A percentile compares a stretch with the other conserved stretches of the same genome.
Conservation (phyloP, 2,888 invertebrate species). For the Lapara coniferarum region DNA sequence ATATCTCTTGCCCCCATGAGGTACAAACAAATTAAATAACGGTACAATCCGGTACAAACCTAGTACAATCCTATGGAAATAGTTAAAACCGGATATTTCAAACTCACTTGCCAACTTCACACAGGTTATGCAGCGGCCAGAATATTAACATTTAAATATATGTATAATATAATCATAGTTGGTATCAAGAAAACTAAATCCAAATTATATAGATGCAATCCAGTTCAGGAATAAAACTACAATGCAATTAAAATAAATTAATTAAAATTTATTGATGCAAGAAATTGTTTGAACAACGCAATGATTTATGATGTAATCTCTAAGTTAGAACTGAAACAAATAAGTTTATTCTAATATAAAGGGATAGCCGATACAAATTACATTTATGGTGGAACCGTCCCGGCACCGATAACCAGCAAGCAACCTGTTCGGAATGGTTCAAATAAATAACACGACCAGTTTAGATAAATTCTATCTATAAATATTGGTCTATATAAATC, state of each 20-base stretch:
- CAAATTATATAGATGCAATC: slow-evolving; percentile 13
- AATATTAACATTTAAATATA: no score
- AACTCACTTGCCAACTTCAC: no score
- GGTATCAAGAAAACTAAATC: background rate
- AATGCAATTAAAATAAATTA: slow-evolving; percentile 40
- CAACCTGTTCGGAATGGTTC: slow-evolving; percentile 75
- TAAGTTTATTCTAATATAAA: slow-evolving; percentile 72
- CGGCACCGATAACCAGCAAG: slow-evolving; percentile 67
- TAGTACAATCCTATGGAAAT: no score
- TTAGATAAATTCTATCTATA: slow-evolving; percentile 78
- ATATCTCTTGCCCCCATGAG: no score
- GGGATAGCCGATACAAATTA: slow-evolving; percentile 74
- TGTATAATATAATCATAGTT: no score
- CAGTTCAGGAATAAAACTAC: slow-evolving; percentile 17
- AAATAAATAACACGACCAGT: slow-evolving; percentile 76
- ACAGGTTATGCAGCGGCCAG: no score
- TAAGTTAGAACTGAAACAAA: slow-evolving; percentile 63
- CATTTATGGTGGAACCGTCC: slow-evolving; percentile 72
- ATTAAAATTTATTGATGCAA: slow-evolving; percentile 54
- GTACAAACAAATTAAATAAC: no score
- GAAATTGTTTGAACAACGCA: slow-evolving; percentile 55
- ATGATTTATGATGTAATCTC: slow-evolving; percentile 62
- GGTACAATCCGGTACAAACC: no score
- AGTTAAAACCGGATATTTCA: no score
- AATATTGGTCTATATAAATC: slow-evolving; percentile 75